These are phyloP conservation scores for Calidris pugnax DNA, from an alignment of 2,113 vertebrate genomes.

Conservation along the genomic window DNA sequence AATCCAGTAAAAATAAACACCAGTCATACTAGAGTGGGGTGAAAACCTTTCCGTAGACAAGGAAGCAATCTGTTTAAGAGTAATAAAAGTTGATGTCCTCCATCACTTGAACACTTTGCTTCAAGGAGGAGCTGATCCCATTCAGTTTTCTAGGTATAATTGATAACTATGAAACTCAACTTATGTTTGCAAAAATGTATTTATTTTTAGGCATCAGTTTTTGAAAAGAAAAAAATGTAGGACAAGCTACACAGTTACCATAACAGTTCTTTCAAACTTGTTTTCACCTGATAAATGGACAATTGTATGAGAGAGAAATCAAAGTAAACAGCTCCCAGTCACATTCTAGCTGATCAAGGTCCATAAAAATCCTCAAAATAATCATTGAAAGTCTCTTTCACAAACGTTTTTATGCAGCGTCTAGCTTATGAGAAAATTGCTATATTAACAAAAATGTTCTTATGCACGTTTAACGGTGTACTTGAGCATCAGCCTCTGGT, in stretches of 20 bases:
- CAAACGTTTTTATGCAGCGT: neutral
- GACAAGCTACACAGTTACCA: neutral
- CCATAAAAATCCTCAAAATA: neutral
- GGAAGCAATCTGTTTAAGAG: neutral
- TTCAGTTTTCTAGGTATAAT: neutral
- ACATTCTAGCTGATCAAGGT: neutral
- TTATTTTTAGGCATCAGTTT: conserved; percentile 28
- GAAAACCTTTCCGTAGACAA: neutral
- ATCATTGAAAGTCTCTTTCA: neutral
- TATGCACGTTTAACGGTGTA: neutral
- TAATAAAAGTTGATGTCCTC: neutral
- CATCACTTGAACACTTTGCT: neutral
- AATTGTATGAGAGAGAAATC: neutral
- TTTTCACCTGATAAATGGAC: neutral
- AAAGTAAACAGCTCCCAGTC: neutral
- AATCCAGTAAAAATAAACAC: neutral
- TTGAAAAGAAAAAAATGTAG: neutral
- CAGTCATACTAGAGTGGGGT: neutral
- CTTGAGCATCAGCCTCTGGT: neutral
- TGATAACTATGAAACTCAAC: neutral
- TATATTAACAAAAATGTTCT: fast-evolving
- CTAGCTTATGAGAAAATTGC: neutral
- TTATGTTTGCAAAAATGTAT: neutral
- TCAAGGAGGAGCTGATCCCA: neutral
- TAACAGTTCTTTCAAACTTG: neutral